Evolutionary conservation across 1,140 invertebrate species (phyloP), one percentile per base, ranked within the genome.

Genomic region (Drosophila chauvacae): DNA sequence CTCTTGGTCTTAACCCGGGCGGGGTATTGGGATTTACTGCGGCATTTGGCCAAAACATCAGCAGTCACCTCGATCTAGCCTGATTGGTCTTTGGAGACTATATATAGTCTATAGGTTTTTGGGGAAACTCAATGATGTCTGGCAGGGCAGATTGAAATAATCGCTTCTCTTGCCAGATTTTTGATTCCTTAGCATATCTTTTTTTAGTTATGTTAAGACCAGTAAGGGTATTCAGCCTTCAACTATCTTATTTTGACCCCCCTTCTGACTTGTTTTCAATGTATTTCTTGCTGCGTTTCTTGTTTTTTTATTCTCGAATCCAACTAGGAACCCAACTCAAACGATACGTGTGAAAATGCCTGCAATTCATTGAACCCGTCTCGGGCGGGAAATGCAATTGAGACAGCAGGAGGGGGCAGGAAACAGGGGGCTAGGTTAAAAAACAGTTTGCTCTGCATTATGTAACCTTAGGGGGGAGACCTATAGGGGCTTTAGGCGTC

Each of bases 331-430:
- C 50, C 28, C 28, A 51, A 74, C 47, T 39, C 41, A 23, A 10
- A 23, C 28, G 20, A 60, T 60, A 81, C 83, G 80, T 86, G 82
- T 81, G 79, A 86, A 85, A 87, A 82, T 86, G 53, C 45, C 51
- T 47, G 44, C 41, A 79, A 87, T 86, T 87, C 82, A 81, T 86
- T 86, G 82, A 86, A 86, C 82, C 64, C 82, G 42, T 39, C 57
- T 23, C 50, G 35, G 62, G 35, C 62, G 45, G 64, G 42, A 44
- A 42, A 62, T 56, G 53, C 39, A 48, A 48, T 18, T 23, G 7
- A 41, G 4, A 37, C 51, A 3, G 14, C 64, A 56, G 39, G 39
- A 2, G 13, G 3, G 6, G 45, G 14, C 11, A 37, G 35, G 33
- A 1, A 11, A 13, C 11, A 13, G 23, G 39, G 45, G 13, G 11